Evolutionary conservation across 2,888 invertebrate genomes (phyloP).

Genomic region (Chrysolina oricalcia): DNA sequence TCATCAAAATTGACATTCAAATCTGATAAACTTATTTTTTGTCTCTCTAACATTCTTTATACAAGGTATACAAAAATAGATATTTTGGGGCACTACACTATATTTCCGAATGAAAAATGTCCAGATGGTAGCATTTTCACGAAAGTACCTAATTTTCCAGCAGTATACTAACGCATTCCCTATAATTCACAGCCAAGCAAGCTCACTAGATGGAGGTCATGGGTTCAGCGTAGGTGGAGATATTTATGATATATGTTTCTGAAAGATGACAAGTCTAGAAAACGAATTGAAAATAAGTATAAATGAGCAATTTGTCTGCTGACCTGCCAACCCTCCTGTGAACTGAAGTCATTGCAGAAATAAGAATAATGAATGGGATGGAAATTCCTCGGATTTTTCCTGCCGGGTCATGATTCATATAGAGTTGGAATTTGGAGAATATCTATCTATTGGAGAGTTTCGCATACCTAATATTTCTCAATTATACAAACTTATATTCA

Average conservation of each 20-base stretch:
- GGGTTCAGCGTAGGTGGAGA: slow-evolving; percentile 52
- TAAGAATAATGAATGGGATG: slow-evolving; percentile 16
- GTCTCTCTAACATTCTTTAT: no score
- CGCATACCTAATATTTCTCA: no score
- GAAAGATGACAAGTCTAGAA: slow-evolving; percentile 44
- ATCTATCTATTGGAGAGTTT: neutral
- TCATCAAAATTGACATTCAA: no score
- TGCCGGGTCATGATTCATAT: neutral
- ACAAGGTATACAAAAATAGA: no score
- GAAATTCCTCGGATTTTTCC: neutral
- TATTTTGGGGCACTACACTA: no score
- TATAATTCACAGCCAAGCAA: slow-evolving; percentile 9
- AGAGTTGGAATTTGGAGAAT: neutral
- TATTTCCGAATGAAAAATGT: no score
- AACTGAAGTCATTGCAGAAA: slow-evolving; percentile 21
- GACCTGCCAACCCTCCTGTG: slow-evolving; percentile 41
- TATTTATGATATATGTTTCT: slow-evolving; percentile 51
- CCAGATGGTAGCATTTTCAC: neutral
- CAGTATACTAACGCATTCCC: slow-evolving; percentile 8
- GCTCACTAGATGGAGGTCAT: slow-evolving; percentile 48
- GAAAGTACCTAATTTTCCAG: neutral
- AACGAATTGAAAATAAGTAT: slow-evolving; percentile 50
- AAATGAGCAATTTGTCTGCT: slow-evolving; percentile 45
- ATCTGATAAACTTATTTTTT: no score
- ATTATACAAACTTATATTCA: no score